Conservation (phyloP, 2,113 vertebrate genomes). For the Procapra przewalskii region DNA sequence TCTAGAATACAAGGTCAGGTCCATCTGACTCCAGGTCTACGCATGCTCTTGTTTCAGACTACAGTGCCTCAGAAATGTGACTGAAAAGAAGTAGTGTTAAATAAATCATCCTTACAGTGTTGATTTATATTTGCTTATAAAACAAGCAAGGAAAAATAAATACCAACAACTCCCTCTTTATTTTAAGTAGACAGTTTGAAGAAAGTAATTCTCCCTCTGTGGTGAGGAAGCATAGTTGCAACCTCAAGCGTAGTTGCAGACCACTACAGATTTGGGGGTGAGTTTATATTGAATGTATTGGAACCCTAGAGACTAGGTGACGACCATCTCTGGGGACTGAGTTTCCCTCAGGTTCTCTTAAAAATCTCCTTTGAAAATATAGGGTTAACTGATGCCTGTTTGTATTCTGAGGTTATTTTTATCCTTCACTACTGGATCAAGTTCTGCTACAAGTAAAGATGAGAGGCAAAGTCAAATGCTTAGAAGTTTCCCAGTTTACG, state of each 20-base stretch:
- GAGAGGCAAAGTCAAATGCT: constrained; percentile 28
- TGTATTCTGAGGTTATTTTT: background rate
- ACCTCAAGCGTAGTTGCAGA: background rate
- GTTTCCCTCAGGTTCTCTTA: background rate
- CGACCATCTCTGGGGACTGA: background rate
- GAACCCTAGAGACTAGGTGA: background rate
- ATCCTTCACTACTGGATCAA: background rate
- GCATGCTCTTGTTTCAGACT: constrained; percentile 17
- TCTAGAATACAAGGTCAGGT: background rate
- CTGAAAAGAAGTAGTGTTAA: background rate
- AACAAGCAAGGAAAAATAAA: constrained; percentile 52
- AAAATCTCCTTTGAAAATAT: constrained; percentile 28
- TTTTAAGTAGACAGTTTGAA: constrained; percentile 27
- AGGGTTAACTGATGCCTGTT: background rate
- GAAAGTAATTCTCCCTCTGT: background rate
- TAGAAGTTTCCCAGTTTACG: background rate
- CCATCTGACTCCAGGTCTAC: background rate
- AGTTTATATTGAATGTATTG: background rate
- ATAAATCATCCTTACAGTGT: constrained; percentile 48
- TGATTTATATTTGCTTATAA: constrained; percentile 35
- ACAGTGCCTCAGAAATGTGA: background rate
- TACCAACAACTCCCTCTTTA: constrained; percentile 5
- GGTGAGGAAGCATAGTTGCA: background rate
- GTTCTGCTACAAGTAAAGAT: background rate
- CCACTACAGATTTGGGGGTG: background rate